Conservation (phyloP, 1,140 invertebrate species). For the Aplysia californica region DNA sequence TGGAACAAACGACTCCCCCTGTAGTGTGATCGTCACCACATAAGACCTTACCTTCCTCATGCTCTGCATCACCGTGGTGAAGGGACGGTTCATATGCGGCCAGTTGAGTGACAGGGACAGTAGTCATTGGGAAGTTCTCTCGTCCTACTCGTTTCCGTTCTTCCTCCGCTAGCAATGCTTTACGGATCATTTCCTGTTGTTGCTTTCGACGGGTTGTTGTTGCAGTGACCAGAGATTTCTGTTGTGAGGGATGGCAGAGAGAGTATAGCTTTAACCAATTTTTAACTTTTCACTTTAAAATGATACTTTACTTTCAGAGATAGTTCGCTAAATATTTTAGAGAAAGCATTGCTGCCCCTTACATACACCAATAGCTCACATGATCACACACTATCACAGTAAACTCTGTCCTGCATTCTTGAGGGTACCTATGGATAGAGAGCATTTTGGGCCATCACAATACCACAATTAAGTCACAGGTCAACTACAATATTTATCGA, state of each 20-base stretch:
- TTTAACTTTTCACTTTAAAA: too few relatives aligned
- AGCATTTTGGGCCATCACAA: conserved; percentile 7
- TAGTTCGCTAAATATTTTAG: too few relatives aligned
- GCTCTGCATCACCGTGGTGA: conserved; percentile 73
- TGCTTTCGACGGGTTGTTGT: conserved; percentile 99
- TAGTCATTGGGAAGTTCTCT: conserved; percentile 96
- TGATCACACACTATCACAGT: neutral
- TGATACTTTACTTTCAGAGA: too few relatives aligned
- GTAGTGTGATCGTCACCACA: too few relatives aligned
- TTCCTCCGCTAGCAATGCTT: conserved; percentile 93
- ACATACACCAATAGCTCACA: neutral
- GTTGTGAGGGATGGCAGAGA: conserved; percentile 26
- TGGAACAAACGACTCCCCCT: too few relatives aligned
- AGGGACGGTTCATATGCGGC: conserved; percentile 96
- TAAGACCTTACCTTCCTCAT: conserved; percentile 64
- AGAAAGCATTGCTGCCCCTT: too few relatives aligned
- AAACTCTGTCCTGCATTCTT: conserved; percentile 24
- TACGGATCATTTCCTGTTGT: conserved; percentile 96
- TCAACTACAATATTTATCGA: too few relatives aligned
- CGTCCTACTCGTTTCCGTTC: conserved; percentile 93
- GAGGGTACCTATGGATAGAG: conserved; percentile 9
- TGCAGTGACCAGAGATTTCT: conserved; percentile 95
- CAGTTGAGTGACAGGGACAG: conserved; percentile 87
- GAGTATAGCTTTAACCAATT: too few relatives aligned
- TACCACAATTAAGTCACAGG: conserved; percentile 18